These are phyloP conservation scores for Temnothorax ravouxi DNA, from an alignment of 2,888 invertebrate genomes.

Conservation along the genomic window DNA sequence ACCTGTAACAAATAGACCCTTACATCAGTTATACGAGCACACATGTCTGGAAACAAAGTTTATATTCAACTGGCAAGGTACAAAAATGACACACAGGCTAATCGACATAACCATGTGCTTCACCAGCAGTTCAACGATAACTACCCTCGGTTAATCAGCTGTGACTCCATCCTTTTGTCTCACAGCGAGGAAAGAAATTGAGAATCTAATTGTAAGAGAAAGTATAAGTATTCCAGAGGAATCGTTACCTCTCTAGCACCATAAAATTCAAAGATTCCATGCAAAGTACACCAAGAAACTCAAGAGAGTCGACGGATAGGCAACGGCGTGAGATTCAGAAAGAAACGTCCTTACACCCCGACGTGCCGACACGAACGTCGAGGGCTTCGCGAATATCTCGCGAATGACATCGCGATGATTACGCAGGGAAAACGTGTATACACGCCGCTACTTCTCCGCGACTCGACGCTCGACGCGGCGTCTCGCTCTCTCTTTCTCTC, in stretches of 20 bases:
- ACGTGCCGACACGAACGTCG: neutral
- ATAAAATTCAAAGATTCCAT: neutral
- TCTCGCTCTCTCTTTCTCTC: neutral
- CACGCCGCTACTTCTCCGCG: constrained; percentile 18
- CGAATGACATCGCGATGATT: neutral
- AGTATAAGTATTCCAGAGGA: neutral
- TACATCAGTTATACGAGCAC: neutral
- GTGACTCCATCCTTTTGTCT: neutral
- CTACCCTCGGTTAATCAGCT: neutral
- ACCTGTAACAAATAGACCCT: neutral
- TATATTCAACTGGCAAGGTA: neutral
- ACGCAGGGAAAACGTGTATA: neutral
- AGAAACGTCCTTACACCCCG: neutral
- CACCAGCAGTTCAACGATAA: neutral
- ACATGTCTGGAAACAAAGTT: neutral
- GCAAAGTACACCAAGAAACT: neutral
- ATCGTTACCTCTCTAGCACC: constrained; percentile 2
- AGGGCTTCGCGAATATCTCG: neutral
- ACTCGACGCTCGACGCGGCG: constrained; percentile 8
- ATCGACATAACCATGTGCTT: neutral
- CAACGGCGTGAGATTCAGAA: neutral
- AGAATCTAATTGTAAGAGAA: neutral
- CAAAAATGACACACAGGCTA: neutral
- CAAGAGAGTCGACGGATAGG: neutral
- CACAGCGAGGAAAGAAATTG: neutral